A percentile compares a stretch with the other conserved stretches of the same genome.
These are phyloP conservation scores for Ephestia elutella DNA, from an alignment of 1,140 invertebrate species.

Conservation along the genomic window DNA sequence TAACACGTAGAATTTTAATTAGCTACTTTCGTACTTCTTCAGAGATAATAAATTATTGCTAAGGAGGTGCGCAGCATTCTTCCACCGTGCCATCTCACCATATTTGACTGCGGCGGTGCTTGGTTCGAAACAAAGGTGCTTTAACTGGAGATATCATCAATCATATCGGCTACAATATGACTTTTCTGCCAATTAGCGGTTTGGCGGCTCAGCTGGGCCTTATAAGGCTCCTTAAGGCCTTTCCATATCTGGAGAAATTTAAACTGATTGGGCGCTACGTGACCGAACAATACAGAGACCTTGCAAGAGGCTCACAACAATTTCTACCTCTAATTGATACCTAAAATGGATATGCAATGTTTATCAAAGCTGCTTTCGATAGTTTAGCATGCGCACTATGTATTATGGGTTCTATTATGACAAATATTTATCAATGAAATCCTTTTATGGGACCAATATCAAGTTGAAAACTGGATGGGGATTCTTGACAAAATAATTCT, in stretches of 20 bases:
- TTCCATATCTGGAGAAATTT: conserved; percentile 56
- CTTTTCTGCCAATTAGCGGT: conserved; percentile 42
- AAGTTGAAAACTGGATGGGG: too few species aligned
- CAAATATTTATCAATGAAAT: too few species aligned
- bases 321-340: conserved; percentile 49
- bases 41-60: not conserved
- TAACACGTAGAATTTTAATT: not conserved
- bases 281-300: conserved; percentile 52
- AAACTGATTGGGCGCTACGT: conserved; percentile 53
- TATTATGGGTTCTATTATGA: too few species aligned
- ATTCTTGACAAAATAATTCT: too few species aligned
- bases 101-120: not conserved
- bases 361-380: conserved; percentile 9
- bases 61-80: not conserved
- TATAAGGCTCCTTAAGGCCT: conserved; percentile 31
- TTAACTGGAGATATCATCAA: conserved; percentile 19
- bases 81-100: not conserved
- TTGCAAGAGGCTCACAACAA: conserved; percentile 25
- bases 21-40: not conserved
- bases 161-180: conserved; percentile 38
- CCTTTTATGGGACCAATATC: too few species aligned
- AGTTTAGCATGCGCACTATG: conserved; percentile 8
- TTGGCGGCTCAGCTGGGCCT: conserved; percentile 25
- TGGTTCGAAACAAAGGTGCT: conserved; percentile 9
- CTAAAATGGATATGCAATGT: conserved; percentile 36